Conservation (phyloP, 2,113 vertebrate species). For the Thunnus thynnus region DNA sequence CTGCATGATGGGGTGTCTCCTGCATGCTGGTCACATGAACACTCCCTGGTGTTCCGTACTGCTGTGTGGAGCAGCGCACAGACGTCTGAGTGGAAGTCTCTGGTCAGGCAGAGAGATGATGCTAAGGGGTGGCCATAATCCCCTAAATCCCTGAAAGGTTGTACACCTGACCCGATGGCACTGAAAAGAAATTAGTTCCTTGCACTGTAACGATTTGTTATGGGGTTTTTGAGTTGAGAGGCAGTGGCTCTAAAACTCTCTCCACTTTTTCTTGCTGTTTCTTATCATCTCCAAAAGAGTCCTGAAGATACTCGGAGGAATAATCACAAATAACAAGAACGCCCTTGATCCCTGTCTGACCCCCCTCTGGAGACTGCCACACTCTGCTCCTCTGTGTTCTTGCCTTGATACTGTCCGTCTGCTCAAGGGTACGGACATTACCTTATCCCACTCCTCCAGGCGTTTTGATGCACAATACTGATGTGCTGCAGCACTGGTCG, state of each 20-base stretch:
- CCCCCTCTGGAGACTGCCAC: slow-evolving; percentile 58
- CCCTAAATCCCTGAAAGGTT: slow-evolving; percentile 74
- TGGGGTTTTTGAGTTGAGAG: slow-evolving; percentile 57
- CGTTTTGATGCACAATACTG: slow-evolving; percentile 40
- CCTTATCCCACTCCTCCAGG: slow-evolving; percentile 55
- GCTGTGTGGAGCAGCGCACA: slow-evolving; percentile 14
- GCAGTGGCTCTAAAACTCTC: slow-evolving; percentile 58
- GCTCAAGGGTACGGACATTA: slow-evolving; percentile 63
- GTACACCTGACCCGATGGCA: slow-evolving; percentile 75
- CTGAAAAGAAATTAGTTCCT: slow-evolving; percentile 78
- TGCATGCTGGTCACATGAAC: not conserved
- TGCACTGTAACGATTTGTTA: slow-evolving; percentile 64
- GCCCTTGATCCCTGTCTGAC: slow-evolving; percentile 78
- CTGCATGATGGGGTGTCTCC: not conserved
- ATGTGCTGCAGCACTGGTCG: slow-evolving; percentile 32
- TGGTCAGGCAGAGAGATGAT: slow-evolving; percentile 50
- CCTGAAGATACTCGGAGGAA: slow-evolving; percentile 66
- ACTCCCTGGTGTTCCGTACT: not conserved
- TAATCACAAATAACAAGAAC: slow-evolving; percentile 79
- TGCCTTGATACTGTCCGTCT: slow-evolving; percentile 34
- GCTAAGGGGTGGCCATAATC: slow-evolving; percentile 75
- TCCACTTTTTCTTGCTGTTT: slow-evolving; percentile 58
- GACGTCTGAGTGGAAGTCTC: slow-evolving; percentile 40
- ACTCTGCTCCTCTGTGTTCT: slow-evolving; percentile 51
- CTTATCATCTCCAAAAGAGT: slow-evolving; percentile 72